These are phyloP conservation scores for Sarcophaga variegata DNA, from an alignment of 2,888 invertebrate species.

Conservation along the genomic window DNA sequence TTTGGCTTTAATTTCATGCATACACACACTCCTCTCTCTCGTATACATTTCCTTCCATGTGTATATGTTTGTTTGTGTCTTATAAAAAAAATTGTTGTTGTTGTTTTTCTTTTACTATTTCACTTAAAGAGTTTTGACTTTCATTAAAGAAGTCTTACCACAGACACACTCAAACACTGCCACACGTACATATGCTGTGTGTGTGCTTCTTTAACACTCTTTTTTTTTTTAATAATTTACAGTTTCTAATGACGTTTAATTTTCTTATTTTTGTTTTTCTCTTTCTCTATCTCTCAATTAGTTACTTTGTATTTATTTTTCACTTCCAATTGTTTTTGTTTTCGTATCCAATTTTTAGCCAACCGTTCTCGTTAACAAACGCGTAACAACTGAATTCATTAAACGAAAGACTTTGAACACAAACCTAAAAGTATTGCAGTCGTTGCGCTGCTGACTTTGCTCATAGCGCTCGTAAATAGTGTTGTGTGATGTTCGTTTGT, in stretches of 20 bases:
- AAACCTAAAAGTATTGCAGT: conserved; percentile 65
- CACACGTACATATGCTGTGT: neutral
- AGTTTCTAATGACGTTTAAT: conserved; percentile 59
- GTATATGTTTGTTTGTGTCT: conserved; percentile 6
- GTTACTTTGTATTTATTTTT: neutral
- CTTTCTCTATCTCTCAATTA: neutral
- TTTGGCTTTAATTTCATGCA: conserved; percentile 29
- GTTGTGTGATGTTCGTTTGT: neutral
- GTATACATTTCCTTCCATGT: neutral
- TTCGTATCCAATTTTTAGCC: conserved; percentile 66
- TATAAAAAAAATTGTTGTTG: neutral
- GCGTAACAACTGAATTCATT: conserved; percentile 73
- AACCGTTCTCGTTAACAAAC: conserved; percentile 73
- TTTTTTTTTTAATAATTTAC: conserved; percentile 48
- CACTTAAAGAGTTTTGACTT: neutral
- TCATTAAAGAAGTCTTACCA: neutral
- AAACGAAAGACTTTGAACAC: conserved; percentile 74
- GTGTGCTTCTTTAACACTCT: conserved; percentile 20
- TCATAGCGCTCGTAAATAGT: neutral
- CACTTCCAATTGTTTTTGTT: neutral
- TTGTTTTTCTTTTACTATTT: neutral
- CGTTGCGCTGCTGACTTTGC: neutral
- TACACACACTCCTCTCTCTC: neutral
- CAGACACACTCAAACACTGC: neutral
- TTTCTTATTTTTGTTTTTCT: neutral